Evolutionary conservation across 2,113 vertebrate genomes (phyloP).

Genomic region (Catharus fuscescens): DNA sequence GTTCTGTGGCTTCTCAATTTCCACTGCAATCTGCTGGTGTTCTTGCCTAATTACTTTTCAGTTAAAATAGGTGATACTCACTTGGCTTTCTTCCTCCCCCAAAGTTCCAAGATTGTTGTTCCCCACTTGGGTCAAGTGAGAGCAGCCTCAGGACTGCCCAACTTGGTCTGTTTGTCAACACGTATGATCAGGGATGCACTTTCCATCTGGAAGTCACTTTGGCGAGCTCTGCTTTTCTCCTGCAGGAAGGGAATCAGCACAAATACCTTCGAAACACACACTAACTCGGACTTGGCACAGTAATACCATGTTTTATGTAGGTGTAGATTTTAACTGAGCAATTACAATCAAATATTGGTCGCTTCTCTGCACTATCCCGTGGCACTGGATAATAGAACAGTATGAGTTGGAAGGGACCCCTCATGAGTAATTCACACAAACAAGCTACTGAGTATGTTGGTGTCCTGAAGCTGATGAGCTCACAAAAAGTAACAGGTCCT

Average conservation of each 20-base stretch:
- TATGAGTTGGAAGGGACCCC: neutral
- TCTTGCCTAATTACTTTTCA: neutral
- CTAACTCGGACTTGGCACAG: neutral
- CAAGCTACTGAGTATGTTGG: rapidly evolving
- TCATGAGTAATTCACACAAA: neutral
- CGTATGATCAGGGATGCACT: neutral
- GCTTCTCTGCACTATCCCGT: neutral
- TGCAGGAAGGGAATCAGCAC: neutral
- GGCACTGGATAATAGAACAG: neutral
- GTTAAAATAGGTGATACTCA: neutral
- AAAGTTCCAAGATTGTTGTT: neutral
- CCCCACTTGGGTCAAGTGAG: neutral
- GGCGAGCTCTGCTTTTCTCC: neutral
- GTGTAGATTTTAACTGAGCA: neutral
- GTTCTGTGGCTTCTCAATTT: neutral
- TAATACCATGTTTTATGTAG: neutral
- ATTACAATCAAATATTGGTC: neutral
- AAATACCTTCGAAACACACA: neutral
- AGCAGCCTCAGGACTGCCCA: neutral
- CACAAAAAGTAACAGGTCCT: neutral
- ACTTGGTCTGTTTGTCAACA: neutral
- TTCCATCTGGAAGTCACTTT: neutral
- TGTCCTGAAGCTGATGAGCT: neutral
- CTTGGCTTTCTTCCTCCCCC: neutral
- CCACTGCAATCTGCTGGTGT: neutral